A percentile compares a stretch with the other conserved stretches of the same genome.
Conservation (phyloP, 2,113 vertebrate genomes). For the Anthoscopus minutus region DNA sequence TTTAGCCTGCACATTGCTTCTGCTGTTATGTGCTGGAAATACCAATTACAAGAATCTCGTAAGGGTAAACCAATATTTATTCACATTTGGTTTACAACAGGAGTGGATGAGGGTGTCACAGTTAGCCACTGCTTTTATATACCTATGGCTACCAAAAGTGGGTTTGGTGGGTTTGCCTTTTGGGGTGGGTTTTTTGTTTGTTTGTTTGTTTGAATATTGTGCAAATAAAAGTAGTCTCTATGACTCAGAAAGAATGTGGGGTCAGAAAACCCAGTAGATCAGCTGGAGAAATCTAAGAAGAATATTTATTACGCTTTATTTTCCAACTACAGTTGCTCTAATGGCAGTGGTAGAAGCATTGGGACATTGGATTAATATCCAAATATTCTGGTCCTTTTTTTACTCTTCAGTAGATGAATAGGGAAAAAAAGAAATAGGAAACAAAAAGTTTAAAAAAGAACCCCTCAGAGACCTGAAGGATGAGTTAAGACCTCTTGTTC, state of each 20-base stretch:
- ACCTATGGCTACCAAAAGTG: not conserved
- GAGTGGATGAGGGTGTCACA: not conserved
- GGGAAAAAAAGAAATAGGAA: not conserved
- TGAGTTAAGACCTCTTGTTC: not conserved
- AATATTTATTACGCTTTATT: not conserved
- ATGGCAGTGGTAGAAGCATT: not conserved
- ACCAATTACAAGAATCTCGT: not conserved
- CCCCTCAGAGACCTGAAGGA: not conserved
- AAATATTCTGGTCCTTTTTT: not conserved
- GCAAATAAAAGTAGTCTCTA: not conserved
- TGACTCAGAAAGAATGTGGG: not conserved
- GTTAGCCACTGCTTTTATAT: not conserved
- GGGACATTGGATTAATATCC: not conserved
- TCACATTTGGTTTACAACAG: not conserved
- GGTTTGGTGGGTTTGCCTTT: not conserved
- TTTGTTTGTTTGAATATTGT: not conserved
- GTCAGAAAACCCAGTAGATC: not conserved
- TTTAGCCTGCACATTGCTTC: not conserved
- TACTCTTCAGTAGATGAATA: not conserved
- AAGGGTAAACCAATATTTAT: not conserved
- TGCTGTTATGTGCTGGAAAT: not conserved
- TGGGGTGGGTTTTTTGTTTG: fast-evolving
- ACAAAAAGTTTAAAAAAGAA: not conserved
- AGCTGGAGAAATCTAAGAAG: not conserved
- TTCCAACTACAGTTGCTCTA: not conserved